Evolutionary conservation across 2,888 invertebrate species (phyloP).

Genomic region (Gymnoscelis rufifasciata): DNA sequence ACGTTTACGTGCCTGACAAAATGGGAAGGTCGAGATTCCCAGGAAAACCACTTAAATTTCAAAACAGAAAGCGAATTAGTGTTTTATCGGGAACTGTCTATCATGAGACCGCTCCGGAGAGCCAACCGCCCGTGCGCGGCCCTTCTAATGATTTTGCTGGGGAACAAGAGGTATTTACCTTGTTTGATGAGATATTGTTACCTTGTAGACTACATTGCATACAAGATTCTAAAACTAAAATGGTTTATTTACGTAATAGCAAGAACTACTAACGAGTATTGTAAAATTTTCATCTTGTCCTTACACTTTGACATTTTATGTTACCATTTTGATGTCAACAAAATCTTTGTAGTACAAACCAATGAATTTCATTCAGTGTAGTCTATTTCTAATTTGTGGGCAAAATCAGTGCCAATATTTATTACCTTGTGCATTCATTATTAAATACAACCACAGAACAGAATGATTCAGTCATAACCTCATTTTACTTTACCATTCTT

Average conservation of each 20-base stretch:
- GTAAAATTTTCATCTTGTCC: constrained; percentile 36
- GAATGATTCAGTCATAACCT: constrained; percentile 24
- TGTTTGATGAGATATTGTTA: constrained; percentile 35
- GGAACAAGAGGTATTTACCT: constrained; percentile 66
- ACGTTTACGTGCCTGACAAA: constrained; percentile 79
- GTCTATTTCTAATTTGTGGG: constrained; percentile 1
- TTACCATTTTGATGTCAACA: constrained; percentile 60
- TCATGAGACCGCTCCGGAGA: constrained; percentile 70
- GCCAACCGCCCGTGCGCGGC: constrained; percentile 67
- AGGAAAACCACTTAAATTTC: constrained; percentile 92
- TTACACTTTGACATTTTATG: constrained; percentile 61
- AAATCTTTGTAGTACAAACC: constrained; percentile 31
- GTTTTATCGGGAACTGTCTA: constrained; percentile 83
- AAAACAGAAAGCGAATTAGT: constrained; percentile 90
- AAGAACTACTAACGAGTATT: constrained; percentile 42
- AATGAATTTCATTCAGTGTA: constrained; percentile 4
- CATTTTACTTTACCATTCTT: constrained; percentile 18
- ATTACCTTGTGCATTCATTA: constrained; percentile 1
- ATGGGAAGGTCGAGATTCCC: constrained; percentile 92
- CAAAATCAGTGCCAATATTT: background rate
- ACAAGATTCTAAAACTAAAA: constrained; percentile 43
- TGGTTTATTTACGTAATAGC: constrained; percentile 75
- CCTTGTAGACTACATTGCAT: constrained; percentile 40
- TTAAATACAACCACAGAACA: constrained; percentile 7
- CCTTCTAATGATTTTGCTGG: constrained; percentile 69